phyloP scores from a whole-genome alignment of 2,113 vertebrate species.

The Pavo muticus region DNA sequence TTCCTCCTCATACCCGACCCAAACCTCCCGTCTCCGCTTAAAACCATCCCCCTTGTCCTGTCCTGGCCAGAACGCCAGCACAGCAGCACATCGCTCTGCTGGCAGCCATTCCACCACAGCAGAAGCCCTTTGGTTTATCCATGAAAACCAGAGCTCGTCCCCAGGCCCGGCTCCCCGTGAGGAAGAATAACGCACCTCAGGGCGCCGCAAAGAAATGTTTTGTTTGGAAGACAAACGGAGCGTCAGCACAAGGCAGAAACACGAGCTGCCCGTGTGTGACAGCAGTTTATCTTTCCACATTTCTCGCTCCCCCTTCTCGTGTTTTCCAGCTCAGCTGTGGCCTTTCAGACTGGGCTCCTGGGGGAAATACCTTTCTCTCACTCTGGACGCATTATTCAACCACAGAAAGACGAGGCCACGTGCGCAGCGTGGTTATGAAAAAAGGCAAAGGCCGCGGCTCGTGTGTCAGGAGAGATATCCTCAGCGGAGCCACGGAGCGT shows the following conservation, averaged over 20 bases:
- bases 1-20: too few species aligned
- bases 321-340: not conserved
- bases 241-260: not conserved
- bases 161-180: not conserved
- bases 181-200: not conserved
- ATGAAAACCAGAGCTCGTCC: rapidly evolving
- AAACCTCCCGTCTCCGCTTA: too few species aligned
- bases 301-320: not conserved
- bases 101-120: rapidly evolving
- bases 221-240: not conserved
- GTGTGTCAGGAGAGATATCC: slow-evolving; percentile 6
- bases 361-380: not conserved
- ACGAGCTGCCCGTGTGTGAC: rapidly evolving
- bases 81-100: too few species aligned
- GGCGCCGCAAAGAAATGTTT: not conserved
- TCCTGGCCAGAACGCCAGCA: rapidly evolving
- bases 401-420: not conserved
- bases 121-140: rapidly evolving
- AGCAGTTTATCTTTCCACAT: not conserved
- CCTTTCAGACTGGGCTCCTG: not conserved
- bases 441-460: not conserved
- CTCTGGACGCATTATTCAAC: not conserved
- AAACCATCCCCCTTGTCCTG: too few species aligned
- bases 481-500: not conserved
- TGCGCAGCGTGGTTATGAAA: rapidly evolving